These are phyloP conservation scores for Lamellibrachia luymesi DNA, from an alignment of 1,140 invertebrate species.

Conservation along the genomic window DNA sequence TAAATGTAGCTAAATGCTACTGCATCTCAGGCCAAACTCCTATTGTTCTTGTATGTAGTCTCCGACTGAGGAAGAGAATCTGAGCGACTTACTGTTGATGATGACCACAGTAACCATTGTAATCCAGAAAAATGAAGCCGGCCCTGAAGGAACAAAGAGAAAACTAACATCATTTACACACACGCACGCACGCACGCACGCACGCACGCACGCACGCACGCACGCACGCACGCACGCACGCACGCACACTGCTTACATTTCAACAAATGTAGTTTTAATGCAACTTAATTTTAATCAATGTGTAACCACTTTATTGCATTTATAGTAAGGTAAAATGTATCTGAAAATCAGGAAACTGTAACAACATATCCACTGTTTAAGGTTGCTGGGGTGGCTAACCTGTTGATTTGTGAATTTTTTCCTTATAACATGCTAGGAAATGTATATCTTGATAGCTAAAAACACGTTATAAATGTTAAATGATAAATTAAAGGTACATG, in stretches of 20 bases:
- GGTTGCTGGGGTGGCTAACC: neutral
- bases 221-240: neutral
- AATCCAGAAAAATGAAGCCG: slow-evolving; percentile 82
- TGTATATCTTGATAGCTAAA: too few relatives aligned
- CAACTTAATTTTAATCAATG: neutral
- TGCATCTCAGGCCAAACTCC: too few relatives aligned
- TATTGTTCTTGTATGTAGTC: too few relatives aligned
- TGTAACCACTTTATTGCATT: neutral
- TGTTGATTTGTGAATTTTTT: too few relatives aligned
- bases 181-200: neutral
- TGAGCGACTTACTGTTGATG: slow-evolving; percentile 77
- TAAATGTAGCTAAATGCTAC: too few relatives aligned
- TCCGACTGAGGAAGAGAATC: neutral
- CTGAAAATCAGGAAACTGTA: neutral
- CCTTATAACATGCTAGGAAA: too few relatives aligned
- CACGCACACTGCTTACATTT: neutral
- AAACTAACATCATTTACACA: slow-evolving; percentile 10
- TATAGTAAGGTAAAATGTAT: neutral
- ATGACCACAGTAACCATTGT: slow-evolving; percentile 84
- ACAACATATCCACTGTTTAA: neutral
- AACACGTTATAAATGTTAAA: too few relatives aligned
- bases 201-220: neutral
- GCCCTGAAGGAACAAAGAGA: slow-evolving; percentile 58
- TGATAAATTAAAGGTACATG: too few relatives aligned
- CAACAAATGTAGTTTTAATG: neutral